Evolutionary conservation across 2,888 invertebrate species (phyloP).

Genomic region (Philereme vetulata): DNA sequence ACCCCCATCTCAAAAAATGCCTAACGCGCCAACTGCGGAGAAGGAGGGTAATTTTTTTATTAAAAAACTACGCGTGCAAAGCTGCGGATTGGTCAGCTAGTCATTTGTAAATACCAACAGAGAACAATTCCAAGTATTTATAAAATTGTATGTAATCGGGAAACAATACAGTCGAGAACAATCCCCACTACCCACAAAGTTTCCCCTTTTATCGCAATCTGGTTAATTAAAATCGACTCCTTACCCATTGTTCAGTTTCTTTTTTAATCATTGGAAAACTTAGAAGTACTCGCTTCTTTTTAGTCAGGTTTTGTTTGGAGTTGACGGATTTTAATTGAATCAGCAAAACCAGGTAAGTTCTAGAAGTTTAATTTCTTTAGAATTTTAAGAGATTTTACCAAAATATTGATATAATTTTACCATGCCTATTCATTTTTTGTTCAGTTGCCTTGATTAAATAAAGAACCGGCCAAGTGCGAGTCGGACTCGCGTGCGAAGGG

Average conservation of each 20-base stretch:
- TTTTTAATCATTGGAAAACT: slow-evolving; percentile 28
- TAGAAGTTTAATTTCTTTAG: neutral
- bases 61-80: no score
- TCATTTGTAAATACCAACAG: no score
- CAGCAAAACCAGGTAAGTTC: slow-evolving; percentile 4
- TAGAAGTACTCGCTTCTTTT: slow-evolving; percentile 20
- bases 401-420: neutral
- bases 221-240: slow-evolving; percentile 37
- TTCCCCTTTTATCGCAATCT: slow-evolving; percentile 29
- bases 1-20: no score
- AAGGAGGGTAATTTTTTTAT: no score
- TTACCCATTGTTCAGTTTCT: slow-evolving; percentile 30
- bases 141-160: slow-evolving; percentile 25
- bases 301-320: slow-evolving; percentile 13
- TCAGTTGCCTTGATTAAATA: no score
- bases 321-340: slow-evolving; percentile 17
- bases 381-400: neutral
- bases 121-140: no score
- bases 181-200: slow-evolving; percentile 23
- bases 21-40: no score
- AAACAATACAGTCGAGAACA: slow-evolving; percentile 35
- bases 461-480: no score
- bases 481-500: no score
- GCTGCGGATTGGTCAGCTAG: no score
- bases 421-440: no score